phyloP scores from a whole-genome alignment of 2,888 invertebrate species.

The Brachylomia viminalis region DNA sequence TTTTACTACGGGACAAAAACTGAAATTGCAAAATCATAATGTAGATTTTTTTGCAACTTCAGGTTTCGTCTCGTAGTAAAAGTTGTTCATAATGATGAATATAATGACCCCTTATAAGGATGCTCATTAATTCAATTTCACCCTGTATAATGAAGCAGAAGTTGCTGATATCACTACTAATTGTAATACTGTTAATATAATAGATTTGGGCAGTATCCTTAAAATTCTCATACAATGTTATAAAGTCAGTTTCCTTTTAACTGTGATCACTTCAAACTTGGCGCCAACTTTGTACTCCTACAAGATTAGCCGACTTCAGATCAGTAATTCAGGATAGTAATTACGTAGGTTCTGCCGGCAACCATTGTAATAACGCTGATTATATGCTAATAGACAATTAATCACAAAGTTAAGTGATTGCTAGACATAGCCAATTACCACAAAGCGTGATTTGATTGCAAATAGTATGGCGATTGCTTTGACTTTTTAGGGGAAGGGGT shows the following conservation, averaged over 20 bases:
- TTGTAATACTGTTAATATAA: background rate
- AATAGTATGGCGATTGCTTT: background rate
- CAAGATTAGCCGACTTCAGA: conserved; percentile 15
- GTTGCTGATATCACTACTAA: background rate
- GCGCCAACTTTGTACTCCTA: background rate
- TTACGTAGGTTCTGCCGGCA: conserved; percentile 27
- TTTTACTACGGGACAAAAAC: too few species aligned
- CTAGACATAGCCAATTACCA: conserved; percentile 37
- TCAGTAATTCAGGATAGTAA: conserved; percentile 16
- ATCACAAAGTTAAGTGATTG: conserved; percentile 49
- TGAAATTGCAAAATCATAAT: too few species aligned
- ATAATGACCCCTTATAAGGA: too few species aligned
- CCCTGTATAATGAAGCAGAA: background rate
- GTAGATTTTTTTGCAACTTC: too few species aligned
- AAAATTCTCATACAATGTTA: background rate
- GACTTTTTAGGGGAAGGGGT: background rate
- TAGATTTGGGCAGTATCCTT: background rate
- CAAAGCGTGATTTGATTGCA: conserved; percentile 28
- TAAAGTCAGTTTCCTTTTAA: background rate
- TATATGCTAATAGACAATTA: conserved; percentile 48
- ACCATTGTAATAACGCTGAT: conserved; percentile 50
- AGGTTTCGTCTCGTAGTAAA: too few species aligned
- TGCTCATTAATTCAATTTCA: too few species aligned
- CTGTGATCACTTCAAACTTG: background rate
- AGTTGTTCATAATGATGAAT: too few species aligned